Evolutionary conservation across 1,140 invertebrate genomes (phyloP).

Genomic region (Lordiphosa collinella): DNA sequence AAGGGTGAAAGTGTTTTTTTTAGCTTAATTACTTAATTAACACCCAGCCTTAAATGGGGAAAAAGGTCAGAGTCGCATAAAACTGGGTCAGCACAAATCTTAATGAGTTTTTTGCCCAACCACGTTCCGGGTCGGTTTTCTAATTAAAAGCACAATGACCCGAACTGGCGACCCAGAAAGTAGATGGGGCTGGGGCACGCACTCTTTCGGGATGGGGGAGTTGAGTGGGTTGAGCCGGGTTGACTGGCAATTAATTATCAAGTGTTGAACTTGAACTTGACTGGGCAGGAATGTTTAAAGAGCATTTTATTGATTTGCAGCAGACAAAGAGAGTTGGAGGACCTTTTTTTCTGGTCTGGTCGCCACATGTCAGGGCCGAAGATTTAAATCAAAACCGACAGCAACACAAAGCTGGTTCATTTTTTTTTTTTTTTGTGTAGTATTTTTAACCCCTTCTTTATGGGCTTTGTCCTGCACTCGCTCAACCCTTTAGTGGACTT

Average conservation of each 20-base stretch:
- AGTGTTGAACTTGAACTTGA: slow-evolving; percentile 75
- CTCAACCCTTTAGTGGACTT: slow-evolving; percentile 55
- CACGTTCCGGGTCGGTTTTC: slow-evolving; percentile 27
- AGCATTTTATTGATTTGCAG: slow-evolving; percentile 49
- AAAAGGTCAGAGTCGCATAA: slow-evolving; percentile 41
- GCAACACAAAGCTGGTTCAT: slow-evolving; percentile 32
- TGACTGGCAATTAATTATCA: slow-evolving; percentile 64
- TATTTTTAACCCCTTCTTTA: slow-evolving; percentile 45
- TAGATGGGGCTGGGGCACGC: slow-evolving; percentile 22
- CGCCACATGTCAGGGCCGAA: slow-evolving; percentile 66
- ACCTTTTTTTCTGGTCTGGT: slow-evolving; percentile 36
- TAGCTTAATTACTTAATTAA: slow-evolving; percentile 71
- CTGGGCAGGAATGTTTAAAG: slow-evolving; percentile 30
- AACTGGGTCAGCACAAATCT: slow-evolving; percentile 67
- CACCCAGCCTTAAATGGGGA: slow-evolving; percentile 8
- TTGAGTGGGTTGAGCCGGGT: neutral
- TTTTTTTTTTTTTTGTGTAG: slow-evolving; percentile 14
- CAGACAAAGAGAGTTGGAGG: slow-evolving; percentile 1
- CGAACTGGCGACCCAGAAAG: slow-evolving; percentile 17
- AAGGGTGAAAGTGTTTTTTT: slow-evolving; percentile 61
- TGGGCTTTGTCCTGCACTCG: slow-evolving; percentile 32
- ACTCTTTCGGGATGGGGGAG: slow-evolving; percentile 24
- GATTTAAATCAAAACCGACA: slow-evolving; percentile 72
- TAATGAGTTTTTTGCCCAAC: slow-evolving; percentile 58
- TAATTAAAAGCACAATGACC: slow-evolving; percentile 77